Evolutionary conservation across 2,113 vertebrate genomes (phyloP).

Genomic region (Dasypus novemcinctus): DNA sequence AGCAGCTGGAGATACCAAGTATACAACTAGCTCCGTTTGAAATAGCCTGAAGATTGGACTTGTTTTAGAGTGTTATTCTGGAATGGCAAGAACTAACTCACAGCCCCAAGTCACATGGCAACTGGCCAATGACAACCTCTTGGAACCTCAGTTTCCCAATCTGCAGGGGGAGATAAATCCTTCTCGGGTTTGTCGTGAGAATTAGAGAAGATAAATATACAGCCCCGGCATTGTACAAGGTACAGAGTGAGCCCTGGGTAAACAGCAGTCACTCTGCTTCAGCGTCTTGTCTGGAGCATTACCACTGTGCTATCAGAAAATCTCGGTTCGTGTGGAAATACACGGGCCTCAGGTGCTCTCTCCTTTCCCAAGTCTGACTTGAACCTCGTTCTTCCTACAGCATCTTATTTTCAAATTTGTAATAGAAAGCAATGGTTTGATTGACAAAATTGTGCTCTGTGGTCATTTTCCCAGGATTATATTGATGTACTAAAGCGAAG

Average conservation of each 20-base stretch:
- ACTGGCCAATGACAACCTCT: neutral
- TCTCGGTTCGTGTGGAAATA: neutral
- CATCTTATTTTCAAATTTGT: neutral
- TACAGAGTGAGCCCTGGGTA: neutral
- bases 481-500: neutral
- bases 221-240: fast-evolving
- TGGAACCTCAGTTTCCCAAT: neutral
- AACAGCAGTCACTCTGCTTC: fast-evolving
- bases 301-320: neutral
- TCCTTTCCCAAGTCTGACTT: neutral
- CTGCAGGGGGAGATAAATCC: neutral
- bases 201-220: neutral
- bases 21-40: neutral
- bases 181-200: fast-evolving
- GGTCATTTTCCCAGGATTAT: neutral
- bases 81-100: neutral
- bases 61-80: neutral
- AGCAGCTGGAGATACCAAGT: neutral
- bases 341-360: neutral
- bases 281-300: fast-evolving
- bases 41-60: neutral
- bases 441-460: slow-evolving; percentile 1
- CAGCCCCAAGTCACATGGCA: neutral
- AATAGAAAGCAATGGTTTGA: neutral
- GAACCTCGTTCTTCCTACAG: neutral